Conservation (phyloP, 2,113 vertebrate species). For the Hiodon tergisus region DNA sequence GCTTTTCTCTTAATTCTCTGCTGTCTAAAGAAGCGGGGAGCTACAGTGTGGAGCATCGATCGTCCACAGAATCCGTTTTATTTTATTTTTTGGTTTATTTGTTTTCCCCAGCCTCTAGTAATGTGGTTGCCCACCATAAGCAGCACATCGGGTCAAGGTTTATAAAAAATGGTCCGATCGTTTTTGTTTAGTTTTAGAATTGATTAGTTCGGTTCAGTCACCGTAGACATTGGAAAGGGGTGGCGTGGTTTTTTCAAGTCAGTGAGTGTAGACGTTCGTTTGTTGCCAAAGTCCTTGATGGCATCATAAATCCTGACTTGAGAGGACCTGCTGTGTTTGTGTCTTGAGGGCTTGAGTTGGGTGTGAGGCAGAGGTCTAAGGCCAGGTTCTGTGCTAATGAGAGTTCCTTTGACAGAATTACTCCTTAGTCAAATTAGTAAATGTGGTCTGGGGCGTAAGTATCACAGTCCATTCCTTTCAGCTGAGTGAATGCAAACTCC, state of each 20-base stretch:
- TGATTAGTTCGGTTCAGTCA: neutral
- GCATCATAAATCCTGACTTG: constrained; percentile 11
- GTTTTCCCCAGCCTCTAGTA: constrained; percentile 35
- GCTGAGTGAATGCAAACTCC: too few species aligned
- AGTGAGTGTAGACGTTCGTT: neutral
- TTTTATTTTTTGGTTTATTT: too few species aligned
- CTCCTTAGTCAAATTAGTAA: too few species aligned
- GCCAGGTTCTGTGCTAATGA: neutral
- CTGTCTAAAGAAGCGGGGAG: neutral
- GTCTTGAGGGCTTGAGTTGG: neutral
- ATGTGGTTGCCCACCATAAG: constrained; percentile 53
- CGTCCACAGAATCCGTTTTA: constrained; percentile 38
- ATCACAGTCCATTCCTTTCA: too few species aligned
- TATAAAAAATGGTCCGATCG: constrained; percentile 40
- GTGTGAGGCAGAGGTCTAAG: neutral
- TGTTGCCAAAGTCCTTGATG: neutral
- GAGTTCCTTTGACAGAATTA: too few species aligned
- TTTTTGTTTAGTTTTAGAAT: constrained; percentile 18
- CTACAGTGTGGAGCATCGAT: constrained; percentile 46
- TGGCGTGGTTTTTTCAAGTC: neutral
- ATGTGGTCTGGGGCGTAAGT: too few species aligned
- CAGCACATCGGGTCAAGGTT: constrained; percentile 46
- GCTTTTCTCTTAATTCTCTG: constrained; percentile 1
- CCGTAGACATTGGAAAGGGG: neutral
- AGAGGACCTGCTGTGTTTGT: neutral